A percentile compares a stretch with the other conserved stretches of the same genome.
These are phyloP conservation scores for Melanotaenia boesemani DNA, from an alignment of 2,797 vertebrate species.

Conservation along the genomic window DNA sequence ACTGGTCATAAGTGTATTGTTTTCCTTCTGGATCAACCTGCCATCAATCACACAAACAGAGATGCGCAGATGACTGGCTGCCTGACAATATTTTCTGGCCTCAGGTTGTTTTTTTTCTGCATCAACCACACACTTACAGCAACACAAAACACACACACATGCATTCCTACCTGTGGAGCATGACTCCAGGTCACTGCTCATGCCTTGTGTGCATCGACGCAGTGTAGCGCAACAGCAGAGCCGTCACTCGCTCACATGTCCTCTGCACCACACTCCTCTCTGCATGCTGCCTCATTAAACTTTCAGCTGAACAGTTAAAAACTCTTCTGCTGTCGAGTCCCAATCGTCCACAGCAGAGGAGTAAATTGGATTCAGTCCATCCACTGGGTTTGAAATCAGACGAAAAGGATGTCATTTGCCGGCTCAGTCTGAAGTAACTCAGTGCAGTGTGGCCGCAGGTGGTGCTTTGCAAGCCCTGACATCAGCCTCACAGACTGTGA, in stretches of 20 bases:
- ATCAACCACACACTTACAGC: not conserved
- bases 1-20: constrained; percentile 31
- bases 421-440: constrained; percentile 32
- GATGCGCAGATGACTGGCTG: not conserved
- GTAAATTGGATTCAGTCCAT: constrained; percentile 63
- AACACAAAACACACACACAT: constrained; percentile 3
- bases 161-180: constrained; percentile 34
- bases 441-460: constrained; percentile 48
- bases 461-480: constrained; percentile 43
- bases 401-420: constrained; percentile 58
- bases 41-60: constrained; percentile 9
- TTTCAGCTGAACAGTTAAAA: constrained; percentile 64
- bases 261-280: constrained; percentile 43
- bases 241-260: constrained; percentile 37
- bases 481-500: constrained; percentile 14
- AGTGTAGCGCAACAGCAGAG: constrained; percentile 45
- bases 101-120: not conserved
- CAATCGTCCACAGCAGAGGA: constrained; percentile 38
- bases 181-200: constrained; percentile 57
- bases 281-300: constrained; percentile 69
- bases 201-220: constrained; percentile 38
- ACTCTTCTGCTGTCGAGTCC: constrained; percentile 49
- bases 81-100: not conserved
- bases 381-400: constrained; percentile 66
- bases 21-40: constrained; percentile 17